These are phyloP conservation scores for Lithobates sylvaticus DNA, from an alignment of 2,797 vertebrate genomes.

Conservation along the genomic window DNA sequence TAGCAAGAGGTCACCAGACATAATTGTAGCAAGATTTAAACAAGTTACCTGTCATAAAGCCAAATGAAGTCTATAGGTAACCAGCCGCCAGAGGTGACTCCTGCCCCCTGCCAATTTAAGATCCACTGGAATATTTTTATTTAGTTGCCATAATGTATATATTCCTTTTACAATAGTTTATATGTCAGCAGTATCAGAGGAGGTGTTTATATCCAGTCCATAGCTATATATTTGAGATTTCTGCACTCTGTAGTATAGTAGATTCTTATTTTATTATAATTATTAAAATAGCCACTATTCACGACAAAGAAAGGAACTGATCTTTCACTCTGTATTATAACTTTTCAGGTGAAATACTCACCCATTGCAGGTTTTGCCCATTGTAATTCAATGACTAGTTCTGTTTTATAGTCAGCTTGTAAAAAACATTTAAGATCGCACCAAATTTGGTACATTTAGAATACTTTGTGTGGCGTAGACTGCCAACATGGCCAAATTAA, in stretches of 20 bases:
- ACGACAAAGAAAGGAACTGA: constrained; percentile 22
- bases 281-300: constrained; percentile 43
- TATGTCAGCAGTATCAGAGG: constrained; percentile 50
- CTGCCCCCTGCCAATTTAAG: neutral
- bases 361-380: neutral
- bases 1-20: neutral
- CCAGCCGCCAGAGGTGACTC: neutral
- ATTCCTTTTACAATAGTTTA: constrained; percentile 44
- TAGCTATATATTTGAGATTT: constrained; percentile 55
- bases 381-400: neutral
- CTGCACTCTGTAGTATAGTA: constrained; percentile 54
- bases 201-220: constrained; percentile 54
- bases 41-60: neutral
- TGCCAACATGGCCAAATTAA: too few species aligned
- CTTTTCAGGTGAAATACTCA: neutral
- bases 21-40: neutral
- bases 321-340: neutral
- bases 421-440: neutral
- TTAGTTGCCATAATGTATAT: constrained; percentile 38
- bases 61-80: constrained; percentile 19
- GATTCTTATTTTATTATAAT: constrained; percentile 47
- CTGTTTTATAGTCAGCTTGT: too few species aligned
- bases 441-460: too few species aligned
- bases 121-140: constrained; percentile 40
- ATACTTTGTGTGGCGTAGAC: too few species aligned